A percentile compares a stretch with the other conserved stretches of the same genome.
phyloP scores from a whole-genome alignment of 2,797 vertebrate genomes.

The Argentina silus region DNA sequence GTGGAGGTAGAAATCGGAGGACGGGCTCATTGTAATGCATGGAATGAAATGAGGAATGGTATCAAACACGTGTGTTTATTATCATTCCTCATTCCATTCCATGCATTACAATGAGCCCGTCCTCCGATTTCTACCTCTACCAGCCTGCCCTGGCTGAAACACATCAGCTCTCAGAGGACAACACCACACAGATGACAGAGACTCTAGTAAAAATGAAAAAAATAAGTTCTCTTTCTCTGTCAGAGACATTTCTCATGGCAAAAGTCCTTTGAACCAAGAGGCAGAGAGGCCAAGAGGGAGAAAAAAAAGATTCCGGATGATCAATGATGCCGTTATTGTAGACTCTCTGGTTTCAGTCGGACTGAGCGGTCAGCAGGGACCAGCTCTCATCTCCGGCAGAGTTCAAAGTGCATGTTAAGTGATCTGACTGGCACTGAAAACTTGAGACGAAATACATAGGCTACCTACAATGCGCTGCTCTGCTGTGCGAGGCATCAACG shows the following conservation, averaged over 20 bases:
- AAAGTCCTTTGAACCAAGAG: slow-evolving; percentile 42
- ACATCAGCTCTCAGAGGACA: too few species aligned
- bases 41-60: too few species aligned
- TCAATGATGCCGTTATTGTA: slow-evolving; percentile 64
- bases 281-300: slow-evolving; percentile 24
- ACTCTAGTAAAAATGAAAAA: not conserved
- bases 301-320: slow-evolving; percentile 37
- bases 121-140: too few species aligned
- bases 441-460: not conserved
- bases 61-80: too few species aligned
- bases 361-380: slow-evolving; percentile 46
- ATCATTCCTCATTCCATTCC: too few species aligned
- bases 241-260: slow-evolving; percentile 33
- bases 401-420: slow-evolving; percentile 58
- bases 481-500: not conserved
- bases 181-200: not conserved
- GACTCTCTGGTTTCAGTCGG: slow-evolving; percentile 63
- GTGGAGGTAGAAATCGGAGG: too few species aligned
- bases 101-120: too few species aligned
- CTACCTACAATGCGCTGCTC: not conserved
- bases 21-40: too few species aligned
- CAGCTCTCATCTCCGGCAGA: slow-evolving; percentile 51
- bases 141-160: too few species aligned
- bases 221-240: slow-evolving; percentile 26
- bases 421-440: slow-evolving; percentile 35